Percentiles rank a stretch among this genome's conserved stretches.
These are phyloP conservation scores for Megathymus violae DNA, from an alignment of 1,140 invertebrate genomes.

Conservation along the genomic window DNA sequence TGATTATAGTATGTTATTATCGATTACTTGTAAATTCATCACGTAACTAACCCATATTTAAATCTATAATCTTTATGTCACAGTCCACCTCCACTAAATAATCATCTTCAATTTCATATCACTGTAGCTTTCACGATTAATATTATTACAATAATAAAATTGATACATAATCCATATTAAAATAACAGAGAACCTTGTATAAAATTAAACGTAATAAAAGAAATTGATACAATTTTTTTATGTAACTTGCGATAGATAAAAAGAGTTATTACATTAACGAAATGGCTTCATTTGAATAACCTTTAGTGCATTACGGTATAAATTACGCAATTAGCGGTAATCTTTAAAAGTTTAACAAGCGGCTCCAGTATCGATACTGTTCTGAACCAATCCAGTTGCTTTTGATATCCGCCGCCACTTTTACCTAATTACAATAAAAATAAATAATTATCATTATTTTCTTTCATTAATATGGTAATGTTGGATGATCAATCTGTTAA, in stretches of 20 bases:
- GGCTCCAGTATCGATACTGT: slow-evolving; percentile 3
- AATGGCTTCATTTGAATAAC: slow-evolving; percentile 16
- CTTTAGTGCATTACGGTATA: slow-evolving; percentile 24
- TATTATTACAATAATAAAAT: too few relatives aligned
- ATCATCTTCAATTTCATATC: too few relatives aligned
- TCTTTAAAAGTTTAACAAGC: slow-evolving; percentile 40
- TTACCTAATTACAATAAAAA: slow-evolving; percentile 57
- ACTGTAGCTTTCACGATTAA: too few relatives aligned
- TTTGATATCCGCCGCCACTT: slow-evolving; percentile 52
- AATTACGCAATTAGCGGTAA: slow-evolving; percentile 47
- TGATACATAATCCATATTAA: too few relatives aligned
- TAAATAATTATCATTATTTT: slow-evolving; percentile 57
- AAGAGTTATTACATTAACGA: slow-evolving; percentile 9
- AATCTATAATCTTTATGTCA: too few relatives aligned
- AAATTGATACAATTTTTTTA: slow-evolving; percentile 8
- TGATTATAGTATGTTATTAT: too few relatives aligned
- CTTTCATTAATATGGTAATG: slow-evolving; percentile 62
- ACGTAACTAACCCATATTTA: too few relatives aligned
- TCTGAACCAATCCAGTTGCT: slow-evolving; percentile 24
- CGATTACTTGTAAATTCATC: too few relatives aligned
- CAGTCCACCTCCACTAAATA: too few relatives aligned
- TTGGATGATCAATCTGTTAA: slow-evolving; percentile 35
- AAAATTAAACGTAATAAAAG: neutral
- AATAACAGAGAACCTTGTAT: too few relatives aligned
- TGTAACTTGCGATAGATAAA: neutral